phyloP scores from a whole-genome alignment of 2,888 invertebrate genomes.

The Exocentrus adspersus region DNA sequence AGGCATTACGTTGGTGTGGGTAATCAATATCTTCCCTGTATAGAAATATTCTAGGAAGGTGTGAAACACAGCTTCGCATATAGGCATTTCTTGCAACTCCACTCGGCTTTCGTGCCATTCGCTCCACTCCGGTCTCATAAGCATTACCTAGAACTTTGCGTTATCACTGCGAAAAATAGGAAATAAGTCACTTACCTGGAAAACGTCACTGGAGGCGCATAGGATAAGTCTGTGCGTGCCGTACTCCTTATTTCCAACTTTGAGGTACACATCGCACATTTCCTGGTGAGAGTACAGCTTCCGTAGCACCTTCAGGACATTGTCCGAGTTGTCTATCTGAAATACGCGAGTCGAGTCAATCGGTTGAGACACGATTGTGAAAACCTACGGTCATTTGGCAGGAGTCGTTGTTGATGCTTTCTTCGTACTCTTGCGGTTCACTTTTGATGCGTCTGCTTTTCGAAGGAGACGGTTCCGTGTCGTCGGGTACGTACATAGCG shows the following conservation, averaged over 20 bases:
- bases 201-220: slow-evolving; percentile 94
- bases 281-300: slow-evolving; percentile 84
- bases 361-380: too few species aligned
- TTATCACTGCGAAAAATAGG: too few species aligned
- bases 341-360: background rate
- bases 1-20: slow-evolving; percentile 85
- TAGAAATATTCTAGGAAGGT: slow-evolving; percentile 89
- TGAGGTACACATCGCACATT: slow-evolving; percentile 89
- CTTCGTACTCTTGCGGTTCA: slow-evolving; percentile 40
- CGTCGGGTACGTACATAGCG: slow-evolving; percentile 26
- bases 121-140: slow-evolving; percentile 93
- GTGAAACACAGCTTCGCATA: slow-evolving; percentile 86
- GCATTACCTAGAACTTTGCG: slow-evolving; percentile 76
- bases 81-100: slow-evolving; percentile 85
- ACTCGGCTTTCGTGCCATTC: slow-evolving; percentile 88
- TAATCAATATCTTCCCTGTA: slow-evolving; percentile 89
- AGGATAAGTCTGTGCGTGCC: slow-evolving; percentile 91
- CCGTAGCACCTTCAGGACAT: slow-evolving; percentile 83
- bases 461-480: slow-evolving; percentile 38
- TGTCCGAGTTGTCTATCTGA: slow-evolving; percentile 86
- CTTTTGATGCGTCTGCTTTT: slow-evolving; percentile 38
- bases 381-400: slow-evolving; percentile 53
- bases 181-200: slow-evolving; percentile 84
- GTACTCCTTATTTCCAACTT: slow-evolving; percentile 84
- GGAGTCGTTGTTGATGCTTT: slow-evolving; percentile 45